These are phyloP conservation scores for Fringilla coelebs DNA, from an alignment of 2,797 vertebrate species.

Conservation along the genomic window DNA sequence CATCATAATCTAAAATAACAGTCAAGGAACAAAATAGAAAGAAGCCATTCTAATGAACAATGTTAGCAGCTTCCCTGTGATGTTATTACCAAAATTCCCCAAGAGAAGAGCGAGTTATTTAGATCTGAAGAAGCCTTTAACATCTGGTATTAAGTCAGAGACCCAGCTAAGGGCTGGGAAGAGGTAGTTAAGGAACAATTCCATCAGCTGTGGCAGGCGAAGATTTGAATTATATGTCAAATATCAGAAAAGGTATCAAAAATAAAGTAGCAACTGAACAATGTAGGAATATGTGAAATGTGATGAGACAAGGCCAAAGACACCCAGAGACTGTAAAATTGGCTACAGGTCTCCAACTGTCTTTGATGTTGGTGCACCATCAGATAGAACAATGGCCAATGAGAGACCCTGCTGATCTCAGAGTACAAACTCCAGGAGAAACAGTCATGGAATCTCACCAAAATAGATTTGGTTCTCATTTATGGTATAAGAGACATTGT, in stretches of 20 bases:
- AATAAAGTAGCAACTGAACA: neutral
- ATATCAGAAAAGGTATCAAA: neutral
- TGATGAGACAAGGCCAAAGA: neutral
- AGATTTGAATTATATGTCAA: neutral
- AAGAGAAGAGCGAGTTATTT: neutral
- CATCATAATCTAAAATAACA: neutral
- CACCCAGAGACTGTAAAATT: neutral
- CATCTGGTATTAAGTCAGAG: neutral
- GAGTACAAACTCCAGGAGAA: neutral
- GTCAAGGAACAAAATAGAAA: neutral
- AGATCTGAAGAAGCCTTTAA: neutral
- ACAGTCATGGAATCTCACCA: neutral
- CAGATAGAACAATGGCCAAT: neutral
- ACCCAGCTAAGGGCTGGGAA: neutral
- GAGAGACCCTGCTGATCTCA: neutral
- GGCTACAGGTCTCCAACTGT: neutral
- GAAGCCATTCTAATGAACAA: neutral
- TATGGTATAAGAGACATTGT: neutral
- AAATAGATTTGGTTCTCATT: neutral
- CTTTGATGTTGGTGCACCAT: rapidly evolving
- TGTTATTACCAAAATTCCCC: neutral
- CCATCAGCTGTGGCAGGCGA: neutral
- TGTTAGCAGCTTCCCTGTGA: neutral
- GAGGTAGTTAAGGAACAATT: neutral
- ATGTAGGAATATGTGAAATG: neutral